These are phyloP conservation scores for Lordiphosa fenestrarum DNA, from an alignment of 2,888 invertebrate species.

Conservation along the genomic window DNA sequence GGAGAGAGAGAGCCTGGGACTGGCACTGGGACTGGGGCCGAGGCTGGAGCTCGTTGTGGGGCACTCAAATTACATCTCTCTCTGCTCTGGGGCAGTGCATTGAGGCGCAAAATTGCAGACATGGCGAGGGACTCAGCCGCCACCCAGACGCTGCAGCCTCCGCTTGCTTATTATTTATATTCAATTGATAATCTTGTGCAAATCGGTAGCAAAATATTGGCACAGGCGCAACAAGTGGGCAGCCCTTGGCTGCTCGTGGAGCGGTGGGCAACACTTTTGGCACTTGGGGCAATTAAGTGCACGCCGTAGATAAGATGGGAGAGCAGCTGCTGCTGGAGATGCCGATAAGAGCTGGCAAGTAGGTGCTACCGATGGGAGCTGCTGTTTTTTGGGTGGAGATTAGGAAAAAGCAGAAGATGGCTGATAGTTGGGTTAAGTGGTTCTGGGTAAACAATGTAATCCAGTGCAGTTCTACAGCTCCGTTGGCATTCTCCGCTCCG, in stretches of 20 bases:
- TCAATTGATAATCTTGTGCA: slow-evolving; percentile 69
- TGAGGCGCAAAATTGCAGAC: slow-evolving; percentile 60
- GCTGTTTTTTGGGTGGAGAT: slow-evolving; percentile 19
- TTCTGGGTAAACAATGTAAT: too few relatives aligned
- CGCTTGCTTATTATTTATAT: slow-evolving; percentile 67
- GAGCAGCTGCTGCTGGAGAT: slow-evolving; percentile 18
- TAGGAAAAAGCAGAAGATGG: slow-evolving; percentile 13
- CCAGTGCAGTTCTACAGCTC: too few relatives aligned
- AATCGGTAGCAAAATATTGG: slow-evolving; percentile 71
- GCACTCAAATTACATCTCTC: slow-evolving; percentile 61
- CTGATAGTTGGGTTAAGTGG: slow-evolving; percentile 2
- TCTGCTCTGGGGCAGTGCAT: slow-evolving; percentile 34
- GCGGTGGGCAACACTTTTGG: slow-evolving; percentile 51
- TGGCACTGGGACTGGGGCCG: background rate
- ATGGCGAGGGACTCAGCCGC: slow-evolving; percentile 26
- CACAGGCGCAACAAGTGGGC: slow-evolving; percentile 69
- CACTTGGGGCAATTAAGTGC: slow-evolving; percentile 53
- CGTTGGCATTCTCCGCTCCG: too few relatives aligned
- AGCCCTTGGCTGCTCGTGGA: slow-evolving; percentile 22
- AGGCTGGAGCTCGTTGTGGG: slow-evolving; percentile 31
- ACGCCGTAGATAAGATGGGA: slow-evolving; percentile 35
- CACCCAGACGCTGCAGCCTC: slow-evolving; percentile 48
- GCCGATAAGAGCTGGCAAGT: slow-evolving; percentile 43
- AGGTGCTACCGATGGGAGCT: slow-evolving; percentile 45
- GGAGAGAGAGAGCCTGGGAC: slow-evolving; percentile 6